Percentiles rank a stretch among this genome's conserved stretches.
Conservation (phyloP, 2,888 invertebrate species). For the Chouioia cunea region DNA sequence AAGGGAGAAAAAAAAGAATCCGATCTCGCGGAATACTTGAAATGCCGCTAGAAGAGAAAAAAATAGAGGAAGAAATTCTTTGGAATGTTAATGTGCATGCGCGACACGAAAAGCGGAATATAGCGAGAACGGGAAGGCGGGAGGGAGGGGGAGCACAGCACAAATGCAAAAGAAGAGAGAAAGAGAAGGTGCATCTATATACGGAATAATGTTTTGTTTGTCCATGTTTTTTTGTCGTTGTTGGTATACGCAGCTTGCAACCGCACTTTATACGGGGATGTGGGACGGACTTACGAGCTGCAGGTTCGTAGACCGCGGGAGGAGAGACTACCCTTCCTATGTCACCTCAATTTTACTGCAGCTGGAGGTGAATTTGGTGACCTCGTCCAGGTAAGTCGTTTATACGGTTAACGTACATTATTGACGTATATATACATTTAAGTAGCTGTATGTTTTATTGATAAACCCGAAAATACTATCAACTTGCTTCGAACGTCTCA, state of each 20-base stretch:
- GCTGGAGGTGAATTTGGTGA: constrained; percentile 83
- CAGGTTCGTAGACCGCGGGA: constrained; percentile 82
- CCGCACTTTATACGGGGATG: constrained; percentile 85
- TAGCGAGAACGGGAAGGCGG: too few species aligned
- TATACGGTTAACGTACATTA: too few species aligned
- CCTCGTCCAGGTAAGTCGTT: constrained; percentile 75
- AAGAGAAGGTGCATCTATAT: neutral
- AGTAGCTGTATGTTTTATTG: too few species aligned
- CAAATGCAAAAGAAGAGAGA: neutral
- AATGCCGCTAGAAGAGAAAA: too few species aligned
- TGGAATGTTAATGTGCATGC: too few species aligned
- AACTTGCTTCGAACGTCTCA: too few species aligned
- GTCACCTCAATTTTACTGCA: constrained; percentile 87
- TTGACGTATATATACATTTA: too few species aligned
- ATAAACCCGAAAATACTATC: too few species aligned
- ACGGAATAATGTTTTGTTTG: neutral
- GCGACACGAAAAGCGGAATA: too few species aligned
- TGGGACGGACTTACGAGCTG: constrained; percentile 83
- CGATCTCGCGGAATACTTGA: too few species aligned
- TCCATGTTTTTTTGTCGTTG: neutral
- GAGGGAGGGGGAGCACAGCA: neutral
- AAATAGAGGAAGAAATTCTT: too few species aligned
- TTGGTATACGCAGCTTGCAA: constrained; percentile 78
- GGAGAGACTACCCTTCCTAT: constrained; percentile 82
- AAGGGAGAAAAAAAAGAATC: too few species aligned